Conservation (phyloP, 2,113 vertebrate species). For the Oryzias woworae region DNA sequence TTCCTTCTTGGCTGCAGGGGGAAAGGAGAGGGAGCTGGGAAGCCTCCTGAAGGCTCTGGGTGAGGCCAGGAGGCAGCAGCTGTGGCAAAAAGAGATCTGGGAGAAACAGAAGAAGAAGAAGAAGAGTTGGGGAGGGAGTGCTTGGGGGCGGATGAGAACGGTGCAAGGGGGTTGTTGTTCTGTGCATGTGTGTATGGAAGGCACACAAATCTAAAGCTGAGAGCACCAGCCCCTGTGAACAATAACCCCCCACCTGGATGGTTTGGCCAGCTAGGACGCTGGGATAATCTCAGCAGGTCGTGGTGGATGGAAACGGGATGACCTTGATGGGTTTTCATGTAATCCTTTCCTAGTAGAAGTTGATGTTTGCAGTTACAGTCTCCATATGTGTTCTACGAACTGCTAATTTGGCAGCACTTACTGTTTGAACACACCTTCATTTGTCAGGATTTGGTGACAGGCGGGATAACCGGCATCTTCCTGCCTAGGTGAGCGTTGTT, state of each 20-base stretch:
- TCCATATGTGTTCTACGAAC: conserved; percentile 33
- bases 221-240: conserved; percentile 57
- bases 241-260: conserved; percentile 63
- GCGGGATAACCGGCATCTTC: conserved; percentile 42
- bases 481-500: conserved; percentile 62
- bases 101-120: conserved; percentile 47
- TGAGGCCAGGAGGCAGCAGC: conserved; percentile 74
- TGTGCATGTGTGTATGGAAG: conserved; percentile 37
- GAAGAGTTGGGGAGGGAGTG: conserved; percentile 50
- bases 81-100: conserved; percentile 76
- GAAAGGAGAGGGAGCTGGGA: conserved; percentile 70
- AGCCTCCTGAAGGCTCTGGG: conserved; percentile 73
- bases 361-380: conserved; percentile 39
- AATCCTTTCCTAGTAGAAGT: conserved; percentile 39
- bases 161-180: conserved; percentile 51
- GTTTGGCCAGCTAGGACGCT: conserved; percentile 44
- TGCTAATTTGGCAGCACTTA: conserved; percentile 40
- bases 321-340: conserved; percentile 15
- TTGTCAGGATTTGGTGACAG: conserved; percentile 36
- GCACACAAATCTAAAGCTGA: conserved; percentile 49
- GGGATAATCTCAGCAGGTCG: conserved; percentile 46
- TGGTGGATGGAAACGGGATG: conserved; percentile 35
- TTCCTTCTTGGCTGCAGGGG: conserved; percentile 71
- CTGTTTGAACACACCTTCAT: conserved; percentile 33
- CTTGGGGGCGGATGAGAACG: conserved; percentile 47